Conservation (phyloP, 2,888 invertebrate genomes). For the Diplolepis rosae region DNA sequence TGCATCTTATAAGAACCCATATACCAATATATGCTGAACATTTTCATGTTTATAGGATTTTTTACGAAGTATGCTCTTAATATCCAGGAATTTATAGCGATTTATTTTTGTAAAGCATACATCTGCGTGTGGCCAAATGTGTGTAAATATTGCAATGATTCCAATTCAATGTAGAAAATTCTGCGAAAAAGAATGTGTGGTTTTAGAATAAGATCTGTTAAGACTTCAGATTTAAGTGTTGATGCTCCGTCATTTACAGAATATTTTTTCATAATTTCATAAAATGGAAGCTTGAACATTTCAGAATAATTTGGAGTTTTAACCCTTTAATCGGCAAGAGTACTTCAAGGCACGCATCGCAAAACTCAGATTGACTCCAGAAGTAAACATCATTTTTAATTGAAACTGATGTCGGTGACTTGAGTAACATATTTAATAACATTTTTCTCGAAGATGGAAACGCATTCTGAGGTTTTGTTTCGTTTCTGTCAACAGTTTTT, state of each 20-base stretch:
- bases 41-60: constrained; percentile 55
- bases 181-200: not conserved
- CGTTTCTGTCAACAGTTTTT: too few species aligned
- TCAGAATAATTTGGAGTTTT: too few species aligned
- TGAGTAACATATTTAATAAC: too few species aligned
- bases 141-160: not conserved
- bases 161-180: not conserved
- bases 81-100: constrained; percentile 48
- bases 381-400: too few species aligned
- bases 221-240: not conserved
- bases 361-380: too few species aligned
- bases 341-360: too few species aligned
- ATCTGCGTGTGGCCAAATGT: not conserved
- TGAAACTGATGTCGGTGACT: too few species aligned
- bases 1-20: constrained; percentile 27
- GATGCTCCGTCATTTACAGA: not conserved
- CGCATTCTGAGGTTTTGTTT: too few species aligned
- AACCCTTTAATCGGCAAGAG: too few species aligned
- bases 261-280: not conserved
- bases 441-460: too few species aligned
- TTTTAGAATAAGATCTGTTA: not conserved
- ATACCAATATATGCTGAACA: constrained; percentile 38
- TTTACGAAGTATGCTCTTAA: constrained; percentile 52
- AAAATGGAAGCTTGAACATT: not conserved
- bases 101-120: constrained; percentile 34